Base-by-base conservation (phyloP, 2,113 vertebrate species). In the Gulo gulo region DNA sequence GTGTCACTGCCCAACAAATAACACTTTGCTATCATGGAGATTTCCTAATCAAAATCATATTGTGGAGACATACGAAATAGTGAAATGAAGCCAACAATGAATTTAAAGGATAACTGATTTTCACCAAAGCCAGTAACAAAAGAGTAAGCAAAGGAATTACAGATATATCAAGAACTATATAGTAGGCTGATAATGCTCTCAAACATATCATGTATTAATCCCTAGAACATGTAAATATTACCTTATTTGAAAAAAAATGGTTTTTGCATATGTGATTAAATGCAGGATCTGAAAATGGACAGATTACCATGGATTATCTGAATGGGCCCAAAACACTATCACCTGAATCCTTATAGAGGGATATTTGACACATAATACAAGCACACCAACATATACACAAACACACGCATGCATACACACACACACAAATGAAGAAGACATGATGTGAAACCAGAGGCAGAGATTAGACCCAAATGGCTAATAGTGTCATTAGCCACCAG, bases 381-480 rank as follows among this genome's bases (percentile, higher is more conserved):
- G 4, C 1, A 45, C 34, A 67, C 47, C 29, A 6, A n/a, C 14
- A 63, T 6, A 34, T 23, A 81, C 52, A 80, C 55, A 93, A 1
- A 24, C 11, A 36, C 18, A 39, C 24, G 39, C 7, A n/a, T 39
- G 23, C 2, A 26, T 14, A 82, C 20, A 36, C 10, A 39, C 11
- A 82, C 47, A n/a, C 1, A 1, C 3, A 76, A 31, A 74, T 2
- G 8, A 1, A 26, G 3, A 42, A 13, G 4, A 78, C 10, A 59
- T 39, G 7, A 31, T 18, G 0, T 4, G 6, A 57, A 91, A 31
- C 6, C 2, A 74, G 71, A 24, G 7, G 9, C 7, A 71, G 24
- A 61, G 57, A n/a, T 12, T 65, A 36, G 13, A 47, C 1, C 2
- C 2, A 76, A 10, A 0, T 12, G 1, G 0, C 0, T 16, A 39